Percentiles rank a stretch among this genome's conserved stretches.
Conservation (phyloP, 2,797 vertebrate genomes). For the Mus caroli region DNA sequence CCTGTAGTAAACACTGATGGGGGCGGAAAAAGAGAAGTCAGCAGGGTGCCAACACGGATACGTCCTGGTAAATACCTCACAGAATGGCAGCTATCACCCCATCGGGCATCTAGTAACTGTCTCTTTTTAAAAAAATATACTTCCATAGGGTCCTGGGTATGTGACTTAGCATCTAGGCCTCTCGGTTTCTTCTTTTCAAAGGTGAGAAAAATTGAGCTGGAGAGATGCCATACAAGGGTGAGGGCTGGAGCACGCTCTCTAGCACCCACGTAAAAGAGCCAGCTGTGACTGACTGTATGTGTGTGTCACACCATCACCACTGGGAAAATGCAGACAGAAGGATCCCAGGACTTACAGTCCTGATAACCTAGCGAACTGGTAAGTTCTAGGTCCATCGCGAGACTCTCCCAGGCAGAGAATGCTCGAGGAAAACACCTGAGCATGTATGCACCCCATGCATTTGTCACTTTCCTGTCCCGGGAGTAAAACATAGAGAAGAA, state of each 20-base stretch:
- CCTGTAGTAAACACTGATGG: background rate
- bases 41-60: background rate
- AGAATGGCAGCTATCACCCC: no score
- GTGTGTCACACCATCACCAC: background rate
- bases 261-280: background rate
- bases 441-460: accelerated
- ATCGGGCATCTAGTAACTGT: background rate
- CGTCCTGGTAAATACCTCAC: background rate
- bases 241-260: no score
- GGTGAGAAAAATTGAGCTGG: background rate
- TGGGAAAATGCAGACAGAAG: background rate
- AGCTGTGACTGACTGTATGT: background rate
- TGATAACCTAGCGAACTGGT: background rate
- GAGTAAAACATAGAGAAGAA: background rate
- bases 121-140: background rate
- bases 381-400: background rate
- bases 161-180: background rate
- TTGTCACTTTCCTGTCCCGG: no score
- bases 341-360: background rate
- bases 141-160: background rate
- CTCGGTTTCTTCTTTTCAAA: slow-evolving; percentile 37
- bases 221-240: background rate
- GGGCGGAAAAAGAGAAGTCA: background rate
- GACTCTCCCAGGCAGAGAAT: background rate
- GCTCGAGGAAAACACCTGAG: background rate